Conservation (phyloP, 2,888 invertebrate genomes). For the Cosmopolites sordidus region DNA sequence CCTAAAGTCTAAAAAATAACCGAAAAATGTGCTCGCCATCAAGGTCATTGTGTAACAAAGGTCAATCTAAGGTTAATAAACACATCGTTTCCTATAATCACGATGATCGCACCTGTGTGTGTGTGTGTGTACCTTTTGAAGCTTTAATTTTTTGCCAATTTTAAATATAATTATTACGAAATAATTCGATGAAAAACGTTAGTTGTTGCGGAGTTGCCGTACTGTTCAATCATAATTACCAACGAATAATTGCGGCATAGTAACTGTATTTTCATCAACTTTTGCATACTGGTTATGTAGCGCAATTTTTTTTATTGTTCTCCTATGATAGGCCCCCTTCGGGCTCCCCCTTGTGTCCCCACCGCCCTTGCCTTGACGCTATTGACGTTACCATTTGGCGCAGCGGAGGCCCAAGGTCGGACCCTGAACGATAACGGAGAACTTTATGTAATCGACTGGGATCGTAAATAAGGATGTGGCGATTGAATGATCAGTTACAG, state of each 20-base stretch:
- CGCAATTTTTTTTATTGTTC: too few relatives aligned
- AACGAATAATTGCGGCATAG: too few relatives aligned
- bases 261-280: too few relatives aligned
- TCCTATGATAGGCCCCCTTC: too few relatives aligned
- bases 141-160: too few relatives aligned
- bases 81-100: conserved; percentile 16
- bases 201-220: too few relatives aligned
- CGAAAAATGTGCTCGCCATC: conserved; percentile 10
- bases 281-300: too few relatives aligned
- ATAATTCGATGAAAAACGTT: too few relatives aligned
- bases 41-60: conserved; percentile 20
- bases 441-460: background rate
- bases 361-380: background rate
- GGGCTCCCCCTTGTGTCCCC: background rate
- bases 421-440: background rate
- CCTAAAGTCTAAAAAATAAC: conserved; percentile 19
- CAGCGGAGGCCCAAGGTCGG: background rate
- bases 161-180: too few relatives aligned
- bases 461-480: background rate
- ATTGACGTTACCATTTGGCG: background rate
- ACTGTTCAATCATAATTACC: too few relatives aligned
- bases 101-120: conserved; percentile 18
- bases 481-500: background rate
- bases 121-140: too few relatives aligned
- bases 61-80: conserved; percentile 19